phyloP scores from a whole-genome alignment of 2,113 vertebrate genomes.

The Rutilus rutilus region DNA sequence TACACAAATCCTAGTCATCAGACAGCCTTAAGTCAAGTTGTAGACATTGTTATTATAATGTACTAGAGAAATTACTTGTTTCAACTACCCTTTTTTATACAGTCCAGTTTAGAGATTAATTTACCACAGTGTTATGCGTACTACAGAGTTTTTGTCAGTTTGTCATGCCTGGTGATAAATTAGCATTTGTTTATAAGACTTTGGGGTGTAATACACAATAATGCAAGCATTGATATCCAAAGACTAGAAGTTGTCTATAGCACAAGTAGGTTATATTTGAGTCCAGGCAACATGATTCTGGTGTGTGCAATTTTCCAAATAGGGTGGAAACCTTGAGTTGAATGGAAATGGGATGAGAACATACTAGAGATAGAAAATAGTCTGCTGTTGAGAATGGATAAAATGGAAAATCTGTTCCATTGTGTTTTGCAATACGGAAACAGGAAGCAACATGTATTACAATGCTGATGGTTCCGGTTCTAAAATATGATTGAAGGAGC shows the following conservation, averaged over 20 bases:
- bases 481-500: not conserved
- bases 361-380: conserved; percentile 23
- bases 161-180: not conserved
- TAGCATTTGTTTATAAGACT: not conserved
- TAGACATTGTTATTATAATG: conserved; percentile 33
- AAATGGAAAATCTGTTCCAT: conserved; percentile 26
- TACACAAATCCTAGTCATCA: conserved; percentile 29
- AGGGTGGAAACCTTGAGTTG: conserved; percentile 3
- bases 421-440: conserved; percentile 27
- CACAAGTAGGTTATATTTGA: not conserved
- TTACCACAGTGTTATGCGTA: not conserved
- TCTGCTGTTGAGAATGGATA: conserved; percentile 13
- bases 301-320: conserved; percentile 34
- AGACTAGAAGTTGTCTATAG: not conserved
- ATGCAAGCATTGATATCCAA: not conserved
- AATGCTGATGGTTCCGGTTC: not conserved
- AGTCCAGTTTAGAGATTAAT: not conserved
- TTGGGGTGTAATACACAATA: not conserved
- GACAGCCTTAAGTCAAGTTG: conserved; percentile 27
- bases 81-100: not conserved
- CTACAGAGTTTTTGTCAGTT: not conserved
- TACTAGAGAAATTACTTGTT: not conserved
- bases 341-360: conserved; percentile 27
- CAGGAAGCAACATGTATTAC: not conserved
- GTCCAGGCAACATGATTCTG: not conserved